Conservation (phyloP, 1,140 invertebrate species). For the Prorops nasuta region DNA sequence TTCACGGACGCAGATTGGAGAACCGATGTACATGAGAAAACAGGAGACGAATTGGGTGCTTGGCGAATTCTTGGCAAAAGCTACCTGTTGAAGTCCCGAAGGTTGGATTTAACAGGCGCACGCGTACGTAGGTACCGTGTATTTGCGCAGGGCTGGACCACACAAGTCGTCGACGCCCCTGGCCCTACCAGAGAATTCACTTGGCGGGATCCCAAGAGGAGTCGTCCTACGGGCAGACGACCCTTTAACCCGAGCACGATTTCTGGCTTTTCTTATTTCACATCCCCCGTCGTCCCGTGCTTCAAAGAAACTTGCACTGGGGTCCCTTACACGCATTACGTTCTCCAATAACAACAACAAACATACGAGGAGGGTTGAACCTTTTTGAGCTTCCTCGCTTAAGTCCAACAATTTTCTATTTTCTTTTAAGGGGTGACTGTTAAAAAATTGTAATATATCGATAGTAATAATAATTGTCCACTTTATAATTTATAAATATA, state of each 20-base stretch:
- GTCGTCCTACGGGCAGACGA: neutral
- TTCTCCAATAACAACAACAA: too few relatives aligned
- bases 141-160: conserved; percentile 50
- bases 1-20: too few relatives aligned
- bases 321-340: neutral
- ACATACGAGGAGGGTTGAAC: neutral
- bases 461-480: too few relatives aligned
- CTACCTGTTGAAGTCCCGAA: too few relatives aligned
- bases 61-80: too few relatives aligned
- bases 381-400: too few relatives aligned
- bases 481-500: too few relatives aligned
- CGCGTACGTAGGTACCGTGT: conserved; percentile 6
- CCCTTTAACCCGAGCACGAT: conserved; percentile 26
- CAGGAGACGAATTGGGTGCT: too few relatives aligned
- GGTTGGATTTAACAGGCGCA: too few relatives aligned
- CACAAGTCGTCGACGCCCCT: conserved; percentile 45
- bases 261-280: conserved; percentile 28
- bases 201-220: conserved; percentile 40
- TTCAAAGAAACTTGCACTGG: neutral
- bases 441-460: neutral
- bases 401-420: neutral
- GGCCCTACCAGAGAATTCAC: conserved; percentile 37
- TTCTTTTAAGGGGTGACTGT: neutral
- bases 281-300: conserved; percentile 23
- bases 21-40: too few relatives aligned